Conservation (phyloP, 2,888 invertebrate species). For the Miltochrista miniata region DNA sequence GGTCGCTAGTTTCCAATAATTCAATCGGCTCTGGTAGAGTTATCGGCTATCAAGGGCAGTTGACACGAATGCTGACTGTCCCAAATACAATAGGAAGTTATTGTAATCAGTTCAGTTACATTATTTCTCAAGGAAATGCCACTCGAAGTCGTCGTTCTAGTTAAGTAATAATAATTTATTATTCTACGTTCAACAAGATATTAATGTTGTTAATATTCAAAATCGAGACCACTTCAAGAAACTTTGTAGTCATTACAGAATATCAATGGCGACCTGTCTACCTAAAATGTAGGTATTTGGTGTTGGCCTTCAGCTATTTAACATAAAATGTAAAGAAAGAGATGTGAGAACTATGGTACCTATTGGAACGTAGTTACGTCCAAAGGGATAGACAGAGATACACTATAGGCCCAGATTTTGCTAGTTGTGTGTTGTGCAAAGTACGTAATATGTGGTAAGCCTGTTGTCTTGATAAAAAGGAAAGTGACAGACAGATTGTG, state of each 20-base stretch:
- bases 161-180: conserved; percentile 29
- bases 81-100: conserved; percentile 16
- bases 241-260: conserved; percentile 5
- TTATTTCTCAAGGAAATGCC: conserved; percentile 17
- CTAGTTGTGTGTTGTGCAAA: too few relatives aligned
- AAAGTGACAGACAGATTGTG: too few relatives aligned
- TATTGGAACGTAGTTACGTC: too few relatives aligned
- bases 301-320: too few relatives aligned
- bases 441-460: too few relatives aligned
- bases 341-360: too few relatives aligned
- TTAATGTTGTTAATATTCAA: conserved; percentile 17
- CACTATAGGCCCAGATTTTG: too few relatives aligned
- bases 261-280: background rate
- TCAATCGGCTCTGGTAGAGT: conserved; percentile 18
- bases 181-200: conserved; percentile 17
- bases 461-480: too few relatives aligned
- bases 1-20: conserved; percentile 1
- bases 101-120: conserved; percentile 28
- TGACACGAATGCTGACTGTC: conserved; percentile 19
- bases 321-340: too few relatives aligned
- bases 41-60: conserved; percentile 29
- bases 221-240: conserved; percentile 17
- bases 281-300: background rate
- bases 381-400: too few relatives aligned
- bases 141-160: conserved; percentile 18